Percentiles rank a stretch among this genome's conserved stretches.
These are phyloP conservation scores for Theristus sp. DNA, from an alignment of 2,888 invertebrate species.

Conservation along the genomic window DNA sequence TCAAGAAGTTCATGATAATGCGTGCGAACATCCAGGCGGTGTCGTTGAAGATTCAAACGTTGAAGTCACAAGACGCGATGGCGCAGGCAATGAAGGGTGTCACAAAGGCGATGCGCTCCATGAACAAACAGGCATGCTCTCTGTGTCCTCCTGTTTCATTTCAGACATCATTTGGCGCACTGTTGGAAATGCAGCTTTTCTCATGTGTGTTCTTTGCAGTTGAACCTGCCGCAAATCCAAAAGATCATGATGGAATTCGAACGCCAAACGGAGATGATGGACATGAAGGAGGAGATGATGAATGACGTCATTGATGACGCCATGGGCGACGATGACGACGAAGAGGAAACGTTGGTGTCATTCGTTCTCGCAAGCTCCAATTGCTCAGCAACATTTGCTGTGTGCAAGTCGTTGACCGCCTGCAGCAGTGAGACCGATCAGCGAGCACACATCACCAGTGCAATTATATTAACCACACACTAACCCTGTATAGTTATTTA, in stretches of 20 bases:
- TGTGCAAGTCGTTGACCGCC: neutral
- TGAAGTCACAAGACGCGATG: conserved; percentile 96
- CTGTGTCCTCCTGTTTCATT: neutral
- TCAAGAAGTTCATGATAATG: conserved; percentile 97
- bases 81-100: conserved; percentile 98
- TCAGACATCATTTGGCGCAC: neutral
- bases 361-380: neutral
- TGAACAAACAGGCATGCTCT: conserved; percentile 61
- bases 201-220: conserved; percentile 25
- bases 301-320: conserved; percentile 98
- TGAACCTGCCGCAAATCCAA: conserved; percentile 96
- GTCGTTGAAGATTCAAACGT: conserved; percentile 85
- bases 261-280: conserved; percentile 98
- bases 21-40: conserved; percentile 91
- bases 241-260: conserved; percentile 65
- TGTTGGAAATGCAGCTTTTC: too few relatives aligned
- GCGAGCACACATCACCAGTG: too few relatives aligned
- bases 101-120: conserved; percentile 88
- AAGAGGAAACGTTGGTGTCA: conserved; percentile 65
- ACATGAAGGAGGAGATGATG: conserved; percentile 99
- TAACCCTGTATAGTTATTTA: too few relatives aligned
- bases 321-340: conserved; percentile 93
- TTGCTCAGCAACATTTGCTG: too few relatives aligned
- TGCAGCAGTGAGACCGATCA: too few relatives aligned
- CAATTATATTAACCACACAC: too few relatives aligned